Percentiles rank a stretch among this genome's conserved stretches.
Conservation (phyloP, 2,888 invertebrate species). For the Peribatodes rhomboidaria region DNA sequence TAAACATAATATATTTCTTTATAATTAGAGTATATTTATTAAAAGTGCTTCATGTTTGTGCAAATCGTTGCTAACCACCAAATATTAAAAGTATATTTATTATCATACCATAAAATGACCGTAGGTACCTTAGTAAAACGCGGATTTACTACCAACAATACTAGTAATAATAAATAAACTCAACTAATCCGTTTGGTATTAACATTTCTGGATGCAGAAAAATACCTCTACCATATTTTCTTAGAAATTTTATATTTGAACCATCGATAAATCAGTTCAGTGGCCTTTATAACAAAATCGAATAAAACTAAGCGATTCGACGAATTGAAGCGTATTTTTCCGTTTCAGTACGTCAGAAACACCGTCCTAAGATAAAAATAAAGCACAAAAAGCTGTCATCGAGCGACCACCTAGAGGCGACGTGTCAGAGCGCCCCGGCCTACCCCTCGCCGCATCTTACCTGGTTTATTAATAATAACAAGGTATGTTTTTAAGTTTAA, state of each 20-base stretch:
- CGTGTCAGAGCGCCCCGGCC: slow-evolving; percentile 90
- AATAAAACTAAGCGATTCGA: slow-evolving; percentile 24
- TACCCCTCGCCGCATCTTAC: slow-evolving; percentile 91
- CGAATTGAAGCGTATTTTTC: slow-evolving; percentile 37
- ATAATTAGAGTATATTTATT: no score
- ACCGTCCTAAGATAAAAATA: slow-evolving; percentile 90
- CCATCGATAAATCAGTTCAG: slow-evolving; percentile 20
- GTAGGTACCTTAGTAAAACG: no score
- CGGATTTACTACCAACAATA: no score
- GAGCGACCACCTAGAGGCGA: slow-evolving; percentile 90
- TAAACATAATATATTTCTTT: no score
- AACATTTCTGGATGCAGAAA: no score
- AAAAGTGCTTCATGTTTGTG: no score
- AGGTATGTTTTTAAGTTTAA: no score
- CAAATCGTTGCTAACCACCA: no score
- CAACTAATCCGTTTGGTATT: no score
- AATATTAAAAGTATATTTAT: no score
- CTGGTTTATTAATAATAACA: slow-evolving; percentile 92
- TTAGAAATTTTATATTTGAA: background rate
- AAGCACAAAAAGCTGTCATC: slow-evolving; percentile 89
- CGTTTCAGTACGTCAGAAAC: slow-evolving; percentile 88
- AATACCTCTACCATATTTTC: background rate
- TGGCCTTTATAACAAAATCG: slow-evolving; percentile 20
- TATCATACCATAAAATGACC: no score
- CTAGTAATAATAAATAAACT: no score